Evolutionary conservation across 1,140 invertebrate species (phyloP).

Genomic region (Eulimnadia texana): DNA sequence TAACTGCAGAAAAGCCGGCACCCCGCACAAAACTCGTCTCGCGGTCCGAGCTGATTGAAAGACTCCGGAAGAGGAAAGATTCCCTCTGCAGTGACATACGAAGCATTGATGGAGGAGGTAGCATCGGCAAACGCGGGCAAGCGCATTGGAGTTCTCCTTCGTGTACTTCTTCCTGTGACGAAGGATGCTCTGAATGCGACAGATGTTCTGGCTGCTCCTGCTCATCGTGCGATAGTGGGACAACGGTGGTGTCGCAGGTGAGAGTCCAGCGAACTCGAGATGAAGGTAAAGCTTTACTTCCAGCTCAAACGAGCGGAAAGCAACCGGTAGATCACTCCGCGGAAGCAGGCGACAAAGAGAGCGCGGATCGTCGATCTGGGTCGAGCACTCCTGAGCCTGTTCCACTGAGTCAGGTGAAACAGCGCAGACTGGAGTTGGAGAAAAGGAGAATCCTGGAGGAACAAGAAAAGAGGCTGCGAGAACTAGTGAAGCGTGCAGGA

Average conservation of each 20-base stretch:
- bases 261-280: no score
- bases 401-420: conserved; percentile 16
- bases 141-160: conserved; percentile 1
- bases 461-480: conserved; percentile 13
- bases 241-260: background rate
- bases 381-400: conserved; percentile 13
- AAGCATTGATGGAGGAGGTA: conserved; percentile 1
- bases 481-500: background rate
- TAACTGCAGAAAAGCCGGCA: background rate
- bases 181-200: background rate
- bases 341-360: background rate
- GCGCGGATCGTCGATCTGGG: background rate
- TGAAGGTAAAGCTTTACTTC: conserved; percentile 2
- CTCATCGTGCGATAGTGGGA: conserved; percentile 10
- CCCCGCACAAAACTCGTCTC: background rate
- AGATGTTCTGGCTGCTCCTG: conserved; percentile 14
- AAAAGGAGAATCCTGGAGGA: conserved; percentile 6
- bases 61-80: background rate
- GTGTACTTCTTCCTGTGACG: background rate
- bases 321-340: background rate
- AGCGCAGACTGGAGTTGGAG: conserved; percentile 12
- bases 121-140: background rate
- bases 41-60: background rate
- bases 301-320: conserved; percentile 11
- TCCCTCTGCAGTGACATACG: background rate